phyloP scores from a whole-genome alignment of 2,797 vertebrate species.

The Sus cebifrons region DNA sequence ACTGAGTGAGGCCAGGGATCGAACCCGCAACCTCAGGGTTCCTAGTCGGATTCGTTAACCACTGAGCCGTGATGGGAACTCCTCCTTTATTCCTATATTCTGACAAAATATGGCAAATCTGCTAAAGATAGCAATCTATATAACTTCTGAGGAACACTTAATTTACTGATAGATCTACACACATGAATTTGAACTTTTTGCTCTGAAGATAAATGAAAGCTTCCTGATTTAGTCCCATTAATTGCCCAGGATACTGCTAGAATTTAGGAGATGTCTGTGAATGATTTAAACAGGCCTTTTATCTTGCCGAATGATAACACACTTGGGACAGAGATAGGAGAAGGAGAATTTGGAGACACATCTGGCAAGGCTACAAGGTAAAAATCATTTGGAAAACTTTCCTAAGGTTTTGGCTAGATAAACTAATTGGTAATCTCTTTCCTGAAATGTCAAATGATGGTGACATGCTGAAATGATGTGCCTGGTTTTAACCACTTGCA shows the following conservation, averaged over 20 bases:
- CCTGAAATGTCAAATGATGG: constrained; percentile 72
- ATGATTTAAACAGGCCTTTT: constrained; percentile 56
- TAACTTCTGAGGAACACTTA: neutral
- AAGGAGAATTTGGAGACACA: constrained; percentile 38
- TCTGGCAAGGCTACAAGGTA: neutral
- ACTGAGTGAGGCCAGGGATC: too few relatives aligned
- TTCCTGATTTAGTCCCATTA: constrained; percentile 61
- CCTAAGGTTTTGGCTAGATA: constrained; percentile 62
- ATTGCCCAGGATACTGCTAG: constrained; percentile 13
- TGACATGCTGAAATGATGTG: constrained; percentile 70
- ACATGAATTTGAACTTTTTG: constrained; percentile 48
- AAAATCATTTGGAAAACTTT: constrained; percentile 74
- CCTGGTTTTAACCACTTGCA: constrained; percentile 65
- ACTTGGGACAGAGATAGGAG: constrained; percentile 5
- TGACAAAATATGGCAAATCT: neutral
- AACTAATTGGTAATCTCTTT: constrained; percentile 74
- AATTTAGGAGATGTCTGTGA: constrained; percentile 39
- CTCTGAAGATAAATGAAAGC: constrained; percentile 7
- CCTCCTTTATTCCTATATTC: neutral
- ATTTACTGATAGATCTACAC: constrained; percentile 6
- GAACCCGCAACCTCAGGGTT: too few relatives aligned
- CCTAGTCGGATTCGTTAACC: too few relatives aligned
- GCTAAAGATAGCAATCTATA: constrained; percentile 33
- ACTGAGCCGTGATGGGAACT: too few relatives aligned
- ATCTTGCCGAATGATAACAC: constrained; percentile 62